These are phyloP conservation scores for Bruchidius siliquastri DNA, from an alignment of 2,888 invertebrate genomes.

Conservation along the genomic window DNA sequence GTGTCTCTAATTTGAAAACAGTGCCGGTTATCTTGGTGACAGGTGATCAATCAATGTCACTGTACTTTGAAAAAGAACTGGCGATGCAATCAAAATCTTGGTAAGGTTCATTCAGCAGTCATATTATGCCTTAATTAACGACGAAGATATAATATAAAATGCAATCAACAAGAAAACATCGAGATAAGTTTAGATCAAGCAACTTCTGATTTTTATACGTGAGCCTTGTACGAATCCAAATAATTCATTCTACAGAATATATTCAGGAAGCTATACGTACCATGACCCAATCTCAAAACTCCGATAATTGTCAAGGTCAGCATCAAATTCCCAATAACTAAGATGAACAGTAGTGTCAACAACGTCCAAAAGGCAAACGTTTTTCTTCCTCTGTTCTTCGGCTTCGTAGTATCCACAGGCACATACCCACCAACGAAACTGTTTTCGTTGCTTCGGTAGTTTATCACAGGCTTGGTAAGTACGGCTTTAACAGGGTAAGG, in stretches of 20 bases:
- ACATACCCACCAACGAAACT: slow-evolving; percentile 42
- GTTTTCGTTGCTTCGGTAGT: slow-evolving; percentile 34
- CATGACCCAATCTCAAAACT: slow-evolving; percentile 73
- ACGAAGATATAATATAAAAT: too few relatives aligned
- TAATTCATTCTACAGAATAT: neutral
- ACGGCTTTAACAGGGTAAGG: slow-evolving; percentile 38
- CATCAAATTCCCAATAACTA: slow-evolving; percentile 75
- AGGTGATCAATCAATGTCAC: too few relatives aligned
- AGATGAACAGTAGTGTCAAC: slow-evolving; percentile 62
- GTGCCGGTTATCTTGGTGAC: too few relatives aligned
- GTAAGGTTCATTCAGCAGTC: too few relatives aligned
- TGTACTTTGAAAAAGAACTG: too few relatives aligned
- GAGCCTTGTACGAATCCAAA: neutral
- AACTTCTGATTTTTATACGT: neutral
- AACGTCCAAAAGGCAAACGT: slow-evolving; percentile 78
- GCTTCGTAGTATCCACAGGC: slow-evolving; percentile 40
- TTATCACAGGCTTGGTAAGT: slow-evolving; percentile 35
- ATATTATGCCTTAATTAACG: too few relatives aligned
- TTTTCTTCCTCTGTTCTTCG: slow-evolving; percentile 51
- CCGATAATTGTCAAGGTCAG: slow-evolving; percentile 77
- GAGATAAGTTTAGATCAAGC: too few relatives aligned
- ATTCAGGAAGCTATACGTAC: slow-evolving; percentile 35
- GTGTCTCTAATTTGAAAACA: too few relatives aligned
- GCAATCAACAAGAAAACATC: too few relatives aligned
- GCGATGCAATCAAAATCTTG: too few relatives aligned